Conservation (phyloP, 2,797 vertebrate genomes). For the Argyrosomus regius region DNA sequence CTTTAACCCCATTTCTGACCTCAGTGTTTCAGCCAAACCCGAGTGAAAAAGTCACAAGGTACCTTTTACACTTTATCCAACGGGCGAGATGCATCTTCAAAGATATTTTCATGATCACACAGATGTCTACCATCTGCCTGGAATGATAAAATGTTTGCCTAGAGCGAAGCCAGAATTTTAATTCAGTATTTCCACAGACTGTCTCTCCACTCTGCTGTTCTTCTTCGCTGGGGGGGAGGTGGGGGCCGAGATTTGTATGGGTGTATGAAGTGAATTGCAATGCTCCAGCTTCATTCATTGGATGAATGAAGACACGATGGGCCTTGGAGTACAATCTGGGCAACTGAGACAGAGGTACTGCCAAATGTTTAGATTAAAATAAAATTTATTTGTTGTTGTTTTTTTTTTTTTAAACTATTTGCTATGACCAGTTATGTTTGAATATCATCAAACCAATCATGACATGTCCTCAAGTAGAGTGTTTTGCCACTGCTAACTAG, state of each 20-base stretch:
- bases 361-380: no score
- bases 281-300: background rate
- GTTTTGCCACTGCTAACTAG: no score
- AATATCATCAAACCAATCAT: no score
- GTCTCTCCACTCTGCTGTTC: background rate
- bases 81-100: conserved; percentile 24
- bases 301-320: no score
- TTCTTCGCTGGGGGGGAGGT: background rate
- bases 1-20: background rate
- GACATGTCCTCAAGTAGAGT: no score
- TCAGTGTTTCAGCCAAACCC: background rate
- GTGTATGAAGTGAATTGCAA: background rate
- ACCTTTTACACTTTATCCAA: background rate
- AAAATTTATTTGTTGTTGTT: no score
- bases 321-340: no score
- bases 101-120: conserved; percentile 29
- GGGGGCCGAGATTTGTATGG: background rate
- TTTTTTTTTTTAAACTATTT: no score
- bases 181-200: conserved; percentile 12
- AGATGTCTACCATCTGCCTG: conserved; percentile 42
- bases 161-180: conserved; percentile 18
- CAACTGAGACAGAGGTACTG: no score
- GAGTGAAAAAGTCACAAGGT: background rate
- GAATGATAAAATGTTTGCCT: conserved; percentile 33
- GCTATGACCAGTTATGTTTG: no score